These are phyloP conservation scores for Silurus aristotelis DNA, from an alignment of 2,797 vertebrate genomes.

Conservation along the genomic window DNA sequence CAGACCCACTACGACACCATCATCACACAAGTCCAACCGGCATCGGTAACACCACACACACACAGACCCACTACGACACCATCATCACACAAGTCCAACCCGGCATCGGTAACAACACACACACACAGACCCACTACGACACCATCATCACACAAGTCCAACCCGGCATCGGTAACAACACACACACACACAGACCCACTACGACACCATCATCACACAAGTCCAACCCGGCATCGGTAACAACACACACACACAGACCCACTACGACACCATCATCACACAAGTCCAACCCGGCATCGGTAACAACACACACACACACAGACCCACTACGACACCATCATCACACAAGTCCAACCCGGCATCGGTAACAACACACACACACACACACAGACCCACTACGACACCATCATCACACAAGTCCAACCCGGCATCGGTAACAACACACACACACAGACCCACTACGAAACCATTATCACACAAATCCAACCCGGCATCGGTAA, in stretches of 20 bases:
- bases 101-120: constrained; percentile 60
- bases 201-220: constrained; percentile 84
- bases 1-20: constrained; percentile 86
- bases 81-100: constrained; percentile 82
- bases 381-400: constrained; percentile 82
- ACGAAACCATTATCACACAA: constrained; percentile 84
- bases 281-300: constrained; percentile 70
- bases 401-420: constrained; percentile 83
- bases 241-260: constrained; percentile 70
- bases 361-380: constrained; percentile 61
- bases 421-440: constrained; percentile 64
- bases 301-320: constrained; percentile 71
- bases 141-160: constrained; percentile 81
- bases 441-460: constrained; percentile 76
- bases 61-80: constrained; percentile 85
- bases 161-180: constrained; percentile 64
- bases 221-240: constrained; percentile 69
- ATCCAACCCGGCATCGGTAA: constrained; percentile 69
- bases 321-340: constrained; percentile 83
- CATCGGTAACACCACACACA: constrained; percentile 60
- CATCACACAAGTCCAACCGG: constrained; percentile 78
- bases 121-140: constrained; percentile 83
- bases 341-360: constrained; percentile 76
- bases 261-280: constrained; percentile 86
- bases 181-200: constrained; percentile 76